Base-by-base conservation (phyloP, 2,113 vertebrate species). In the Malaclemys terrapin region DNA sequence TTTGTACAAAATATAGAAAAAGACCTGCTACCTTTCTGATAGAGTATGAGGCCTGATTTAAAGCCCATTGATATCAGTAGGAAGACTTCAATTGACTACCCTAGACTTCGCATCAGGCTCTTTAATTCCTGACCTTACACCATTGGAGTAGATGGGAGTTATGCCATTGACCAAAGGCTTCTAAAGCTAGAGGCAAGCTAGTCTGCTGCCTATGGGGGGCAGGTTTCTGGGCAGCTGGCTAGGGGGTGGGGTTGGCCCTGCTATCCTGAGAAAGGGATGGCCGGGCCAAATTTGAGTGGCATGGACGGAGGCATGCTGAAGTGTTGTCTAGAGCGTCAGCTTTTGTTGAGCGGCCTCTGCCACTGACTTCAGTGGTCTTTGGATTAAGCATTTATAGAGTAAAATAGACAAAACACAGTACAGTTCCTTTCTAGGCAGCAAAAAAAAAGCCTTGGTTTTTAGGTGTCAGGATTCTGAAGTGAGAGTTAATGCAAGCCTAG, bases 381-480 rank as follows among this genome's bases (percentile, higher is more conserved):
- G 49, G 49, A 54, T 91, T 42, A 80, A 22, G 35, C 10, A 13
- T n/a, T 27, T 29, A 14, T 12, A 14, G 6, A 13, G 12, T 78
- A 59, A 59, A 53, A 5, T 6, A 54, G 16, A 5, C 1, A 0
- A 69, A 83, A 83, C 19, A 76, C 19, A 76, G 47, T 52, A n/a
- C 6, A 19, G 17, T 24, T 19, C 3, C 2, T 14, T 88, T 88
- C 82, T 27, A n/a, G 54, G 79, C 17, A 16, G 82, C 24, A 52
- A 25, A 25, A 53, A 25, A 53, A 54, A 54, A 76, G 3, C 8
- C 19, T 22, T 29, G 0, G 2, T 53, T 57, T 82, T 25, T 3
- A 19, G 27, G 50, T 86, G 27, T 5, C 59, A 27, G 47, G 35
- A 42, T 56, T 90, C 0, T 0, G 78, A 69, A 87, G 3, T 25